phyloP scores from a whole-genome alignment of 2,797 vertebrate species.

The Channa striata region DNA sequence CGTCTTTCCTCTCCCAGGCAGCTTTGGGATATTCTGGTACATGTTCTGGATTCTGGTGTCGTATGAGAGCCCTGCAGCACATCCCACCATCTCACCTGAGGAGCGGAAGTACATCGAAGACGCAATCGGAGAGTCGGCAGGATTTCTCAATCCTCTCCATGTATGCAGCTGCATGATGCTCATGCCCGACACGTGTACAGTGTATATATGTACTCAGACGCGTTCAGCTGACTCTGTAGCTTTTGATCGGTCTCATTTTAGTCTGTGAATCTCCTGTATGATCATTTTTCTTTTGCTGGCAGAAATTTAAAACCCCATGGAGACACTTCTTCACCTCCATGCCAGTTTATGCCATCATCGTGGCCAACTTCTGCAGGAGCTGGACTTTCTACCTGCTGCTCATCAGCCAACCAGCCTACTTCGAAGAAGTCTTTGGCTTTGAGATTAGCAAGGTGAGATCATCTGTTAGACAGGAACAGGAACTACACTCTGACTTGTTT shows the following conservation, averaged over 20 bases:
- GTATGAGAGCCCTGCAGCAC: constrained; percentile 96
- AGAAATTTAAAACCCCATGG: constrained; percentile 95
- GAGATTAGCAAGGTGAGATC: constrained; percentile 91
- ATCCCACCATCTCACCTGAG: constrained; percentile 96
- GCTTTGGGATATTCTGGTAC: constrained; percentile 96
- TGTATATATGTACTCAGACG: not conserved
- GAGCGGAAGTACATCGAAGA: constrained; percentile 98
- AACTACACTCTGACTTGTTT: too few species aligned
- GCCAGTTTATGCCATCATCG: constrained; percentile 95
- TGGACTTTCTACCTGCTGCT: constrained; percentile 96
- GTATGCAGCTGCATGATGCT: constrained; percentile 63
- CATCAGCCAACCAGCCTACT: constrained; percentile 94
- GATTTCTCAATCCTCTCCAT: constrained; percentile 89
- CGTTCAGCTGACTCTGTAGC: not conserved
- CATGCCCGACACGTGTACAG: not conserved
- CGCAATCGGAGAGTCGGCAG: constrained; percentile 94
- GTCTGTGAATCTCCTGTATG: constrained; percentile 5
- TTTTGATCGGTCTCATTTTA: not conserved
- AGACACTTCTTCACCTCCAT: constrained; percentile 93
- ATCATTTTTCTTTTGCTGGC: constrained; percentile 37
- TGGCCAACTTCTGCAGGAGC: constrained; percentile 95
- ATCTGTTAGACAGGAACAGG: not conserved
- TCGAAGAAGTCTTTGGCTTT: constrained; percentile 94
- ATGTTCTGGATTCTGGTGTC: constrained; percentile 98
- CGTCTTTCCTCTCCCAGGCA: constrained; percentile 81